These are phyloP conservation scores for Pseudochromis fuscus DNA, from an alignment of 2,797 vertebrate genomes.

Conservation along the genomic window DNA sequence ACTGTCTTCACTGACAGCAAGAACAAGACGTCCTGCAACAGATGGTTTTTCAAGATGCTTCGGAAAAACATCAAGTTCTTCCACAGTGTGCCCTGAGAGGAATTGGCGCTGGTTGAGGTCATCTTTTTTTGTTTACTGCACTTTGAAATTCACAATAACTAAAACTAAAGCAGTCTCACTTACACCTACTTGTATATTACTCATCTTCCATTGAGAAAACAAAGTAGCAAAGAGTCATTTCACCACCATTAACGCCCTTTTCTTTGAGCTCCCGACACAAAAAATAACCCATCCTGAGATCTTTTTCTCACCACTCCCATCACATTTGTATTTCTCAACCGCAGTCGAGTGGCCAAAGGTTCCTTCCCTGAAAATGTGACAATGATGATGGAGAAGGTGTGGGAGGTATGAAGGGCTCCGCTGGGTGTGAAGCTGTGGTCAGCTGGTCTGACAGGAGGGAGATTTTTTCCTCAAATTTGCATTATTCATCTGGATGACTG, in stretches of 20 bases:
- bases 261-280: background rate
- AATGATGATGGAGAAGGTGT: slow-evolving; percentile 56
- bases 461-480: slow-evolving; percentile 47
- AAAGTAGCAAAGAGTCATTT: slow-evolving; percentile 21
- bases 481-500: slow-evolving; percentile 57
- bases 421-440: slow-evolving; percentile 65
- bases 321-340: slow-evolving; percentile 23
- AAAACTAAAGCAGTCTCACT: too few species aligned
- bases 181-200: background rate
- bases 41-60: too few species aligned
- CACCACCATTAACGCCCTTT: slow-evolving; percentile 1
- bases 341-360: slow-evolving; percentile 12
- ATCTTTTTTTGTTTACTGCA: too few species aligned
- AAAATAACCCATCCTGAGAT: slow-evolving; percentile 20
- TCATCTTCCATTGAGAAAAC: slow-evolving; percentile 14
- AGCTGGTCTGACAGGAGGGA: slow-evolving; percentile 41
- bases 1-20: background rate
- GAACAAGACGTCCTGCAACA: background rate
- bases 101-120: too few species aligned
- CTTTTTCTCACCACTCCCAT: slow-evolving; percentile 23
- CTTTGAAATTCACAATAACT: too few species aligned
- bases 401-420: slow-evolving; percentile 36
- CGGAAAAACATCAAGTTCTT: too few species aligned
- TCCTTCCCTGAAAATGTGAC: slow-evolving; percentile 53
- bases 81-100: too few species aligned